phyloP scores from a whole-genome alignment of 2,888 invertebrate species.

The Pammene fasciana region DNA sequence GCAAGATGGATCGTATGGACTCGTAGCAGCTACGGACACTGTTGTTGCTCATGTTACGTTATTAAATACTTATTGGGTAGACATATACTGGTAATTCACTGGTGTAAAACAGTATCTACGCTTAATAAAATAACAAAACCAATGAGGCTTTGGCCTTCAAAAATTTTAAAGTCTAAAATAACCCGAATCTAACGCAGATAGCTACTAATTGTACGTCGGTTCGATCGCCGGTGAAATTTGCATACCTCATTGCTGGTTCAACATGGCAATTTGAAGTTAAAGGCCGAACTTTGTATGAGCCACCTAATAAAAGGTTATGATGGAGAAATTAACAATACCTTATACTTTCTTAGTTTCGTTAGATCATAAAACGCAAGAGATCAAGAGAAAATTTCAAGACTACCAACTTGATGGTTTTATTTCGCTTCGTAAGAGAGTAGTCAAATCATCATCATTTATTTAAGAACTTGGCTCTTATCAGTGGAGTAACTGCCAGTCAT shows the following conservation, averaged over 20 bases:
- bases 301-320: slow-evolving; percentile 49
- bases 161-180: slow-evolving; percentile 66
- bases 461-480: too few relatives aligned
- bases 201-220: slow-evolving; percentile 65
- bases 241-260: slow-evolving; percentile 79
- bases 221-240: slow-evolving; percentile 66
- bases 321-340: slow-evolving; percentile 64
- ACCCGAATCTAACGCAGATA: slow-evolving; percentile 61
- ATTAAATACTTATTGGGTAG: too few relatives aligned
- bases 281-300: slow-evolving; percentile 33
- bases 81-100: neutral
- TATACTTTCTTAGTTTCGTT: slow-evolving; percentile 23
- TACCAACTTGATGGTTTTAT: neutral
- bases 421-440: neutral
- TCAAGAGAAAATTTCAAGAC: neutral
- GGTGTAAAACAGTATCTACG: neutral
- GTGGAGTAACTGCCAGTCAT: too few relatives aligned
- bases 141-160: slow-evolving; percentile 53
- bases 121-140: slow-evolving; percentile 43
- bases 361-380: slow-evolving; percentile 5
- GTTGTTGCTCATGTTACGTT: neutral
- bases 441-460: too few relatives aligned
- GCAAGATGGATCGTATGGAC: slow-evolving; percentile 36
- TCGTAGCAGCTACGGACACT: neutral
- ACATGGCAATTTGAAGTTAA: slow-evolving; percentile 58